These are phyloP conservation scores for Drosophila leontia DNA, from an alignment of 1,140 invertebrate species.

Conservation along the genomic window DNA sequence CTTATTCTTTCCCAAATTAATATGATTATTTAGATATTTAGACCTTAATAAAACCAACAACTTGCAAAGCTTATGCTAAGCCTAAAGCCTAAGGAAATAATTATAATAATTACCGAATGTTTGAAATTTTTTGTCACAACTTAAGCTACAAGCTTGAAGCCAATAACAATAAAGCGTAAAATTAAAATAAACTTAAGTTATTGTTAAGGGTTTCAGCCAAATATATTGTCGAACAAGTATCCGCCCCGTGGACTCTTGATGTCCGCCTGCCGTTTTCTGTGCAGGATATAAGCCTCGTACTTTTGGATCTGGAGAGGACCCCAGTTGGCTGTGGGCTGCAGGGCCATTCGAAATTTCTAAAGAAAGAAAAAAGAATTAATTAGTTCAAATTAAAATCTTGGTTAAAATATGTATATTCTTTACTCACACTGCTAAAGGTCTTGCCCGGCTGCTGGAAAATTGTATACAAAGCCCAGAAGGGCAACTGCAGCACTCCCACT, in stretches of 20 bases:
- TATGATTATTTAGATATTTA: slow-evolving; percentile 35
- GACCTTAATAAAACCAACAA: slow-evolving; percentile 22
- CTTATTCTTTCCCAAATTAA: slow-evolving; percentile 36
- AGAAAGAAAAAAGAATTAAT: background rate
- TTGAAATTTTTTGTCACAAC: slow-evolving; percentile 62
- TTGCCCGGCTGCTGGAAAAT: slow-evolving; percentile 69
- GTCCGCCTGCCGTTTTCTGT: slow-evolving; percentile 39
- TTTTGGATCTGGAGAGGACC: slow-evolving; percentile 64
- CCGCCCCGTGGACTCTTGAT: slow-evolving; percentile 17
- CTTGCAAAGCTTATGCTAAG: slow-evolving; percentile 53
- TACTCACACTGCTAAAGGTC: slow-evolving; percentile 57
- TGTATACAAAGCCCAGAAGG: slow-evolving; percentile 85
- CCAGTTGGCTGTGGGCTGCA: slow-evolving; percentile 68
- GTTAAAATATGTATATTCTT: background rate
- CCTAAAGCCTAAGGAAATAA: slow-evolving; percentile 45
- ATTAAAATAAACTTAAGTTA: slow-evolving; percentile 10
- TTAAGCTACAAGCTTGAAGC: slow-evolving; percentile 61
- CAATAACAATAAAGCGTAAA: slow-evolving; percentile 68
- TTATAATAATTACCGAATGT: slow-evolving; percentile 65
- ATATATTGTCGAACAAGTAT: slow-evolving; percentile 69
- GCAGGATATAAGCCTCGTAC: slow-evolving; percentile 60
- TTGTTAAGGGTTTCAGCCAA: slow-evolving; percentile 39
- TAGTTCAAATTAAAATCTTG: background rate
- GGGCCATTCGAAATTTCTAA: slow-evolving; percentile 58
- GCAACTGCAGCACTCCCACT: slow-evolving; percentile 85